phyloP scores from a whole-genome alignment of 2,113 vertebrate genomes.

The Poecilia latipinna region DNA sequence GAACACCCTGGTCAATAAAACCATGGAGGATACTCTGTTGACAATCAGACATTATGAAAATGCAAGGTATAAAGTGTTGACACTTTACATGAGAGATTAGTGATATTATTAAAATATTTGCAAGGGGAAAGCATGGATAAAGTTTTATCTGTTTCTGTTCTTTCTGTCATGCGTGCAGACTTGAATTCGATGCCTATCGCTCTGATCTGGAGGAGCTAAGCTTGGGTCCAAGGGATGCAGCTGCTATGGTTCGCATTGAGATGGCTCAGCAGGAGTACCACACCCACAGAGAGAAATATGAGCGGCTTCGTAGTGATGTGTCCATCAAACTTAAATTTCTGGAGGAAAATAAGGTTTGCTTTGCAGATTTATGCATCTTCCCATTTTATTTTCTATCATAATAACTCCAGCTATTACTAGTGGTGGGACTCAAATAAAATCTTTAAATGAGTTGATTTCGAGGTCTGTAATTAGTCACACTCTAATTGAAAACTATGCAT shows the following conservation, averaged over 20 bases:
- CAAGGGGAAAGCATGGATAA: neutral
- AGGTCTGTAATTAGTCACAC: no score
- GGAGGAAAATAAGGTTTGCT: constrained; percentile 94
- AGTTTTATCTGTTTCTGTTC: neutral
- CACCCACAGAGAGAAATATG: constrained; percentile 93
- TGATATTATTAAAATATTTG: neutral
- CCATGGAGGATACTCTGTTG: constrained; percentile 97
- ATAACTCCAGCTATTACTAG: no score
- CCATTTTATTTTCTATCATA: neutral
- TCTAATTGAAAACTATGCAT: no score
- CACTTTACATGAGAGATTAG: neutral
- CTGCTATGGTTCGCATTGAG: constrained; percentile 88
- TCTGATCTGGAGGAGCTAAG: constrained; percentile 96
- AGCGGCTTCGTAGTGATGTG: constrained; percentile 92
- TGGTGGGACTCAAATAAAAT: no score
- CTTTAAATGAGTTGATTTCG: no score
- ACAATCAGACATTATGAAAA: constrained; percentile 95
- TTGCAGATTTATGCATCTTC: neutral
- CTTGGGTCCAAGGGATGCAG: constrained; percentile 89
- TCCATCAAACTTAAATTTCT: constrained; percentile 97
- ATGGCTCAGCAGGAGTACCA: constrained; percentile 92
- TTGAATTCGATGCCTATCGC: constrained; percentile 96
- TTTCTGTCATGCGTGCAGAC: constrained; percentile 71
- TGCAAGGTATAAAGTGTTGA: constrained; percentile 82
- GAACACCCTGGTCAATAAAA: constrained; percentile 96